These are phyloP conservation scores for Rhagonycha fulva DNA, from an alignment of 2,888 invertebrate genomes.

Conservation along the genomic window DNA sequence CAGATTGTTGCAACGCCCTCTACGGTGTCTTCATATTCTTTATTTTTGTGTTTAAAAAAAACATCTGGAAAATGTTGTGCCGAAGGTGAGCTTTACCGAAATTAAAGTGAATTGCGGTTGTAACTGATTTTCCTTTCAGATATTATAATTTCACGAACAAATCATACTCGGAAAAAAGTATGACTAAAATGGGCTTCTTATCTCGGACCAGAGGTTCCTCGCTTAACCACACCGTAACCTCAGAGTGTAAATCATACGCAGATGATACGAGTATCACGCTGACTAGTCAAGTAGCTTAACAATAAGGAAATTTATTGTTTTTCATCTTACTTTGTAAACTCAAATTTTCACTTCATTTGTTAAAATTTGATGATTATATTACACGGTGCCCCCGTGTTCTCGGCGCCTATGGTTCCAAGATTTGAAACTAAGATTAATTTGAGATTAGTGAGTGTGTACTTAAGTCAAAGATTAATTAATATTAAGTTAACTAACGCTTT, in stretches of 20 bases:
- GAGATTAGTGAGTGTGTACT: no score
- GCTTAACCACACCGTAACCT: conserved; percentile 4
- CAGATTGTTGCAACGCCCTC: conserved; percentile 69
- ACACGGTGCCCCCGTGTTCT: no score
- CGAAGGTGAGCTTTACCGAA: conserved; percentile 59
- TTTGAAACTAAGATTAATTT: no score
- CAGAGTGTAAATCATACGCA: conserved; percentile 7
- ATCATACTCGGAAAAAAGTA: conserved; percentile 24
- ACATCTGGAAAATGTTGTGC: conserved; percentile 64
- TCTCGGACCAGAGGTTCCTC: conserved; percentile 21
- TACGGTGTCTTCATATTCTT: conserved; percentile 73
- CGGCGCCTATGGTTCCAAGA: no score
- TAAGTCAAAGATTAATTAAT: no score
- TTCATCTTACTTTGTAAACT: no score
- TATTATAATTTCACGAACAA: conserved; percentile 30
- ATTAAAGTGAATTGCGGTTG: no score
- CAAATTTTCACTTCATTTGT: no score
- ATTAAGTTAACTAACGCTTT: no score
- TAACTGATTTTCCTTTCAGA: conserved; percentile 8
- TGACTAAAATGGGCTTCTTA: conserved; percentile 21
- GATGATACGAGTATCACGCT: conserved; percentile 14
- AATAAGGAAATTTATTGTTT: no score
- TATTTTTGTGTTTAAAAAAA: conserved; percentile 74
- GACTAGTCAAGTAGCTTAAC: conserved; percentile 19
- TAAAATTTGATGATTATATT: no score